phyloP scores from a whole-genome alignment of 2,888 invertebrate species.

The Hipparchia semele region DNA sequence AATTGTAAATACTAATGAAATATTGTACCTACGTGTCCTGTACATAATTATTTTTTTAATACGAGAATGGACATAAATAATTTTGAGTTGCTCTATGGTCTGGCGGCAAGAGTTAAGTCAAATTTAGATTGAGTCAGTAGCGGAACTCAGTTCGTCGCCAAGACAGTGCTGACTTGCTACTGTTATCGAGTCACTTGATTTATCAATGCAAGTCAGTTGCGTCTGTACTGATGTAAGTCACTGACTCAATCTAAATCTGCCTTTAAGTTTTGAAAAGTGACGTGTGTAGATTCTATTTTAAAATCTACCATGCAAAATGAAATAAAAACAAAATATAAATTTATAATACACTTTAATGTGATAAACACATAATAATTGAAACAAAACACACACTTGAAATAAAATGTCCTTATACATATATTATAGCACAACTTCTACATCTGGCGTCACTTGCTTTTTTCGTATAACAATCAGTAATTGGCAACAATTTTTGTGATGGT shows the following conservation, averaged over 20 bases:
- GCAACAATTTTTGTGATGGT: conserved; percentile 38
- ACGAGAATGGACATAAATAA: not conserved
- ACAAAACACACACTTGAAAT: conserved; percentile 68
- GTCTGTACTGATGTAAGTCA: too few species aligned
- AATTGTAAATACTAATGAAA: too few species aligned
- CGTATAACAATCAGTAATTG: conserved; percentile 35
- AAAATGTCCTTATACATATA: conserved; percentile 54
- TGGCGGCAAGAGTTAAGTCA: conserved; percentile 23
- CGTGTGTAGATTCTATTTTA: conserved; percentile 19
- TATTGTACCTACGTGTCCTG: not conserved
- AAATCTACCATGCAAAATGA: conserved; percentile 71
- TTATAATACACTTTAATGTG: conserved; percentile 75
- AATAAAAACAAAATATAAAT: conserved; percentile 68
- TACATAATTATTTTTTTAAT: not conserved
- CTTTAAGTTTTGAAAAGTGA: not conserved
- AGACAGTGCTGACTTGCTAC: too few species aligned
- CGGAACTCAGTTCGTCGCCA: too few species aligned
- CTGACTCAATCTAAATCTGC: too few species aligned
- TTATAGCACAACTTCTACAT: conserved; percentile 66
- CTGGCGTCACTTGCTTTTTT: conserved; percentile 54
- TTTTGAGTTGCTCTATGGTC: conserved; percentile 3
- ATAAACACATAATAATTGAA: conserved; percentile 64
- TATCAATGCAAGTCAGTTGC: too few species aligned
- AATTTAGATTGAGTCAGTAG: too few species aligned
- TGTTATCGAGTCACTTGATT: too few species aligned